Conservation (phyloP, 2,888 invertebrate species). For the Caenorhabditis sp. region DNA sequence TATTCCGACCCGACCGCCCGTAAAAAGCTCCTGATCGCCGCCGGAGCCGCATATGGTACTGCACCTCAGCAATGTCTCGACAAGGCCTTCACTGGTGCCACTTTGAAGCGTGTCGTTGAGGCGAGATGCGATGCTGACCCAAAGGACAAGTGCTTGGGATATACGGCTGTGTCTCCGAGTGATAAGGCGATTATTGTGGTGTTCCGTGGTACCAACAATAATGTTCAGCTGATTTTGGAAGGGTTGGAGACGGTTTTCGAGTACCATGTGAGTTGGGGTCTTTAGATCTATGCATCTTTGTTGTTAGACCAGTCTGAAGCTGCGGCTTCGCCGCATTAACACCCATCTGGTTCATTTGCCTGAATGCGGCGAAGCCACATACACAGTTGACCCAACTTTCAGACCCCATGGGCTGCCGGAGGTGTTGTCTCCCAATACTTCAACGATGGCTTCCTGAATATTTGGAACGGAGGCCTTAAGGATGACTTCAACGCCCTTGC, state of each 20-base stretch:
- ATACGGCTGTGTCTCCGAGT: conserved; percentile 64
- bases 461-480: conserved; percentile 72
- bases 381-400: no score
- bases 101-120: conserved; percentile 32
- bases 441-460: conserved; percentile 69
- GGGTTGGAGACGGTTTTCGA: conserved; percentile 65
- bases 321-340: no score
- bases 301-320: no score
- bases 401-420: conserved; percentile 71
- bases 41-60: conserved; percentile 60
- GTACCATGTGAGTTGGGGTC: conserved; percentile 59
- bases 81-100: conserved; percentile 52
- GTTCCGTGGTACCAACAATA: conserved; percentile 70
- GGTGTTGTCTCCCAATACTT: conserved; percentile 73
- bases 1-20: conserved; percentile 57
- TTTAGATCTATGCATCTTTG: not conserved
- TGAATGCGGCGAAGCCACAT: no score
- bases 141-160: conserved; percentile 64
- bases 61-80: conserved; percentile 58
- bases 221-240: conserved; percentile 71
- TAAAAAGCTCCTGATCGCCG: conserved; percentile 55
- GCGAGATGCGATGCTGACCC: conserved; percentile 58
- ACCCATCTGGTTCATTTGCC: no score
- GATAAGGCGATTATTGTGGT: conserved; percentile 73
- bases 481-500: conserved; percentile 66